A percentile compares a stretch with the other conserved stretches of the same genome.
These are phyloP conservation scores for Leucosticte australis DNA, from an alignment of 2,113 vertebrate genomes.

Conservation along the genomic window DNA sequence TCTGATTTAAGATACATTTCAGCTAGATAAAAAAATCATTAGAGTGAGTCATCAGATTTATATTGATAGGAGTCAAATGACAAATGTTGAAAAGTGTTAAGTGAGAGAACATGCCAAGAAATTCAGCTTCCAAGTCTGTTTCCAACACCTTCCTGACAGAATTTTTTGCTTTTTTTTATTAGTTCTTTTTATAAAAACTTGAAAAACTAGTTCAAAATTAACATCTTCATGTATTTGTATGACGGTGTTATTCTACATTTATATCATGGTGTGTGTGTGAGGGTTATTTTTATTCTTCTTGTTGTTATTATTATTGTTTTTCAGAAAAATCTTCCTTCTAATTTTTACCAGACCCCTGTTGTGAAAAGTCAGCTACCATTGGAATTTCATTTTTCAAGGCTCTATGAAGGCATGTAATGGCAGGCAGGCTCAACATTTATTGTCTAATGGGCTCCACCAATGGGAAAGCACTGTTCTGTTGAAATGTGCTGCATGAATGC, in stretches of 20 bases:
- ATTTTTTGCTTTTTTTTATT: background rate
- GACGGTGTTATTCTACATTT: background rate
- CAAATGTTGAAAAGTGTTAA: background rate
- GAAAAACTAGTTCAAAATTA: background rate
- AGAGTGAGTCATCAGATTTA: background rate
- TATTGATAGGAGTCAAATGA: background rate
- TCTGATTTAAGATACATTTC: background rate
- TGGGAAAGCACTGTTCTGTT: background rate
- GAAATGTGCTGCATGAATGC: background rate
- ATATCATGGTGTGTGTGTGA: rapidly evolving
- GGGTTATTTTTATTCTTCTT: rapidly evolving
- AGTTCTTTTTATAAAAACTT: background rate
- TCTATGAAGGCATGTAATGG: background rate
- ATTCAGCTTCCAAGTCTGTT: background rate
- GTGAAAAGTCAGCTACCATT: background rate
- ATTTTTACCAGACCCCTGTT: background rate
- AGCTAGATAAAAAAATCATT: background rate
- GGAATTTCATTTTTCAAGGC: background rate
- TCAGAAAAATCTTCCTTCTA: background rate
- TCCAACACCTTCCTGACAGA: background rate
- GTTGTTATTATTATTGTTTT: background rate
- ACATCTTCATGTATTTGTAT: background rate
- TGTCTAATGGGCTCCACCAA: background rate
- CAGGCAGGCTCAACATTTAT: background rate
- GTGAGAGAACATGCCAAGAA: background rate